Percentiles rank a stretch among this genome's conserved stretches.
Evolutionary conservation across 2,113 vertebrate genomes (phyloP).

Genomic region (Prionailurus bengalensis): DNA sequence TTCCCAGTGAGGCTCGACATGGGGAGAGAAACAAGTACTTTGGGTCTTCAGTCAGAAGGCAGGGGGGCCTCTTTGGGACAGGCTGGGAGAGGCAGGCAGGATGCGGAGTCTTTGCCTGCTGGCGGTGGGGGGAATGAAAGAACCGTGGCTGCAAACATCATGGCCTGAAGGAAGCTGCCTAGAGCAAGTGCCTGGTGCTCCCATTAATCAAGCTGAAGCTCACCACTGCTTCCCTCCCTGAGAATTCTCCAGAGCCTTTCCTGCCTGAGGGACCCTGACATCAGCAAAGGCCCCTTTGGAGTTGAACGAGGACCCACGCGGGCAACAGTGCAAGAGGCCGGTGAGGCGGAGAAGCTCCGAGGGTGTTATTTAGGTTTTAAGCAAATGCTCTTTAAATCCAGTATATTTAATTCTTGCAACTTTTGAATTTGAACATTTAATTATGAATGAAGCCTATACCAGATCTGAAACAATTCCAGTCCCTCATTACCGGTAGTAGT

Average conservation of each 20-base stretch:
- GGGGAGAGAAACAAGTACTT: neutral
- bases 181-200: neutral
- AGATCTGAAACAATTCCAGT: slow-evolving; percentile 12
- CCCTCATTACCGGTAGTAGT: slow-evolving; percentile 34
- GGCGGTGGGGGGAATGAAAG: neutral
- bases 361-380: neutral
- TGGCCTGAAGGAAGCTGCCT: slow-evolving; percentile 54
- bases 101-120: neutral
- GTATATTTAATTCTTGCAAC: slow-evolving; percentile 13
- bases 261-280: neutral
- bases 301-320: neutral
- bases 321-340: neutral
- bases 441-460: slow-evolving; percentile 7
- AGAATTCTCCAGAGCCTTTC: neutral
- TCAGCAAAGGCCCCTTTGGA: neutral
- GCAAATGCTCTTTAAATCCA: neutral
- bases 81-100: neutral
- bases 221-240: neutral
- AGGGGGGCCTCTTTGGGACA: neutral
- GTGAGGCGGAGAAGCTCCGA: neutral
- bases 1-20: neutral
- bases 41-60: neutral
- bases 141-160: neutral
- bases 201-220: neutral
- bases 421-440: slow-evolving; percentile 45